Percentiles rank a stretch among this genome's conserved stretches.
Conservation (phyloP, 1,140 invertebrate species). For the Rhizoglyphus robini region DNA sequence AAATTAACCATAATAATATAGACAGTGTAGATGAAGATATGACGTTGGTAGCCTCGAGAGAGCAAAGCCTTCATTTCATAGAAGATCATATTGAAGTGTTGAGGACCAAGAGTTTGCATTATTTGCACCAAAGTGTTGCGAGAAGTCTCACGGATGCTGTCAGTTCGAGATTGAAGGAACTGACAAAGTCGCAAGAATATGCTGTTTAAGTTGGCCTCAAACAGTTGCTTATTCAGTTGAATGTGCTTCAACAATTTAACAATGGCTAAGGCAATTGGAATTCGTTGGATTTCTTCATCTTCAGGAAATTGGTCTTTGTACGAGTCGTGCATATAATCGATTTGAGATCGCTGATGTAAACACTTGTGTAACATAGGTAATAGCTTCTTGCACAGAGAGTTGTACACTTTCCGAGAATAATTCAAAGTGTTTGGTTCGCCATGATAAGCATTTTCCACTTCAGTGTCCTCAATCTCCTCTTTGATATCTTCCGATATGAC, state of each 20-base stretch:
- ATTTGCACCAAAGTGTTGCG: conserved; percentile 79
- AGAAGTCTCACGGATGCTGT: conserved; percentile 66
- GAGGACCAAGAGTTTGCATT: conserved; percentile 64
- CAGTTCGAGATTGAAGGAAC: conserved; percentile 60
- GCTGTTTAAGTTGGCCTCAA: conserved; percentile 56
- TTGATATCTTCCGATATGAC: conserved; percentile 23
- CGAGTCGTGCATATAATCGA: conserved; percentile 21
- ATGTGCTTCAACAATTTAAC: conserved; percentile 80
- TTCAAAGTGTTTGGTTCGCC: conserved; percentile 22
- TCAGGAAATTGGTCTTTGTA: conserved; percentile 31
- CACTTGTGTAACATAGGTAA: conserved; percentile 47
- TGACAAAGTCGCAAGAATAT: conserved; percentile 25
- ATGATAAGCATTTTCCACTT: conserved; percentile 28
- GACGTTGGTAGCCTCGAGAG: conserved; percentile 78
- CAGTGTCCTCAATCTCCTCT: conserved; percentile 29
- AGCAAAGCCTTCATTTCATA: conserved; percentile 64
- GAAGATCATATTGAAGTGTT: conserved; percentile 60
- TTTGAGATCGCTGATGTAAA: conserved; percentile 36
- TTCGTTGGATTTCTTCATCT: conserved; percentile 73
- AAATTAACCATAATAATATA: conserved; percentile 63
- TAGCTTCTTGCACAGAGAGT: conserved; percentile 45
- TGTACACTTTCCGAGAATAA: conserved; percentile 56
- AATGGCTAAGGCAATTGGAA: conserved; percentile 79
- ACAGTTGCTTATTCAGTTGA: conserved; percentile 46
- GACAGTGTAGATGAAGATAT: conserved; percentile 76